Base-by-base conservation (phyloP, 2,797 vertebrate genomes). In the Gallinago solitaria region DNA sequence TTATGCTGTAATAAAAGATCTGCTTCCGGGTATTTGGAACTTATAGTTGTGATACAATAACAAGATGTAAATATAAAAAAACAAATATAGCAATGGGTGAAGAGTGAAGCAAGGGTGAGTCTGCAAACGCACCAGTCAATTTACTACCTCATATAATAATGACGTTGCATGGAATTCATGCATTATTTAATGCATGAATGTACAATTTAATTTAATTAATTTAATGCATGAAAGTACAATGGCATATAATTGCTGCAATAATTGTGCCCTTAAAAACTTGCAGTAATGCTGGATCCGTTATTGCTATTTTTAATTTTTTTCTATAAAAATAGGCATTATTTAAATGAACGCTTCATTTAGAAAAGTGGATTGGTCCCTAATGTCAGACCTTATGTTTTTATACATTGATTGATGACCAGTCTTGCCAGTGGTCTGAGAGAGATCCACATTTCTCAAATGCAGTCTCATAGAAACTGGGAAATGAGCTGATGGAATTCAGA, bases 381-480 rank as follows among this genome's bases (percentile, higher is more conserved):
- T 65, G 71, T 74, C 63, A 87, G 68, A 56, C n/a, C 16, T 88
- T 24, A 51, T n/a, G 51, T 81, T 91, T 86, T 74, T 23, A 13
- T 70, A 15, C 60, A 12, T 32, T 87, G 92, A 83, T 77, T 59
- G 47, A 68, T 89, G 89, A 74, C 43, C 35, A 48, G 1, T 78
- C 80, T 87, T 91, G 74, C 56, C 57, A 65, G 39, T 25, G 20
- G 77, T 24, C 79, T 93, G 90, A 83, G 82, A 78, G 64, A 91
- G 65, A 70, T 63, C 60, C 81, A 50, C 90, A 84, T 95, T 92
- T 97, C 90, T 96, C 61, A 91, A 61, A 82, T 33, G 53, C 92
- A 83, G 87, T 97, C 96, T 98, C 97, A 89, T 45, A 94, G 97
- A 95, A 97, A 97, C 95, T 97, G 95, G 90, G 93, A 97, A 97